These are phyloP conservation scores for Bucco capensis DNA, from an alignment of 2,113 vertebrate genomes.

Conservation along the genomic window DNA sequence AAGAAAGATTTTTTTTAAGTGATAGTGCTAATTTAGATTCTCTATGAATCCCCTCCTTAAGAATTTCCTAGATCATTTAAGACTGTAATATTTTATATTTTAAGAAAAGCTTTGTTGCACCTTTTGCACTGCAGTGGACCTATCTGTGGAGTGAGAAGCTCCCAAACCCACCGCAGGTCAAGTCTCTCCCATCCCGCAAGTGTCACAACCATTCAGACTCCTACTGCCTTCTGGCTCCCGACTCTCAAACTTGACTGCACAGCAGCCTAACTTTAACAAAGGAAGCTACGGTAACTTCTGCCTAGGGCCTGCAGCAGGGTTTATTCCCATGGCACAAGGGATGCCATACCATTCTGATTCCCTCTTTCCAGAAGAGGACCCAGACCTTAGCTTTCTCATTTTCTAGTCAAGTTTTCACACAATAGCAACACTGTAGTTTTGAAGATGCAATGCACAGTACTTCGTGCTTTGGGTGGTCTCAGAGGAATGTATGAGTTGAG, in stretches of 20 bases:
- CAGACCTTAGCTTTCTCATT: background rate
- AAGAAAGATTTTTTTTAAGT: background rate
- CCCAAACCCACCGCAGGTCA: background rate
- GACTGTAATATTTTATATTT: background rate
- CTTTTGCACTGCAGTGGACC: background rate
- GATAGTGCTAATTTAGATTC: background rate
- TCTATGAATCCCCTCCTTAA: background rate
- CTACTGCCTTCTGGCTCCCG: background rate
- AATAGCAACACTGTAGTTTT: background rate
- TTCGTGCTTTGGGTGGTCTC: background rate
- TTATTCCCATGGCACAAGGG: background rate
- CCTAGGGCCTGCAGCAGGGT: background rate
- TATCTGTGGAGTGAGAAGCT: background rate
- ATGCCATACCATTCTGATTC: fast-evolving
- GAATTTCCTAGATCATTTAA: background rate
- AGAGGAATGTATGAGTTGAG: fast-evolving
- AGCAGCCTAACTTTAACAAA: background rate
- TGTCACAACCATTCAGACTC: background rate
- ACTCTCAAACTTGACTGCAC: background rate
- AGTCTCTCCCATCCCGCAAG: background rate
- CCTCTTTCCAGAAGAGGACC: background rate
- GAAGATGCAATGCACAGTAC: background rate
- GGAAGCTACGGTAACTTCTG: background rate
- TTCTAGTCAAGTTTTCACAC: background rate
- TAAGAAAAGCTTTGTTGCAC: background rate